A percentile compares a stretch with the other conserved stretches of the same genome.
phyloP scores from a whole-genome alignment of 2,113 vertebrate species.

The Alethe castanea region DNA sequence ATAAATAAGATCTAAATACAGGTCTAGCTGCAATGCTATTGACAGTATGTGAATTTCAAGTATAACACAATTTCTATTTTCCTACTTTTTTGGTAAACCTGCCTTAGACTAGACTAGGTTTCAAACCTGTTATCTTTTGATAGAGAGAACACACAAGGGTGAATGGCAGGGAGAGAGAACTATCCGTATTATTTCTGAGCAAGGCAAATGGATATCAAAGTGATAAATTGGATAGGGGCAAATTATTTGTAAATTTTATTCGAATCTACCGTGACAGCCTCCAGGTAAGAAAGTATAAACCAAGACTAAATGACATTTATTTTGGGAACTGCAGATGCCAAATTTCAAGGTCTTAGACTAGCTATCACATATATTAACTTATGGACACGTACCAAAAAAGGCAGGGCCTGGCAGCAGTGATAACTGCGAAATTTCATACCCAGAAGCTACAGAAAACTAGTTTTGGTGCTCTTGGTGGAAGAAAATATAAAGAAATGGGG shows the following conservation, averaged over 20 bases:
- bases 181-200: background rate
- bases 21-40: background rate
- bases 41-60: background rate
- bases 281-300: background rate
- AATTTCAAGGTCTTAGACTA: background rate
- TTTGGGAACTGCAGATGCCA: background rate
- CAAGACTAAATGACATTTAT: background rate
- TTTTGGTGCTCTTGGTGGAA: background rate
- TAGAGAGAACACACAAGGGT: background rate
- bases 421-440: background rate
- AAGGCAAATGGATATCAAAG: background rate
- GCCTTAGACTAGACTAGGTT: background rate
- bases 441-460: background rate
- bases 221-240: background rate
- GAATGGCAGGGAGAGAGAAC: background rate
- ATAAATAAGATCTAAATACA: background rate
- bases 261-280: background rate
- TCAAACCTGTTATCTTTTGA: background rate
- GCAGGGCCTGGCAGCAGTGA: background rate
- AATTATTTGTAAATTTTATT: background rate
- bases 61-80: background rate
- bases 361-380: background rate
- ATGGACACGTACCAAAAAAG: background rate
- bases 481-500: background rate
- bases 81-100: background rate